phyloP scores from a whole-genome alignment of 2,113 vertebrate species.

The Cyprinodon brontotheroides region DNA sequence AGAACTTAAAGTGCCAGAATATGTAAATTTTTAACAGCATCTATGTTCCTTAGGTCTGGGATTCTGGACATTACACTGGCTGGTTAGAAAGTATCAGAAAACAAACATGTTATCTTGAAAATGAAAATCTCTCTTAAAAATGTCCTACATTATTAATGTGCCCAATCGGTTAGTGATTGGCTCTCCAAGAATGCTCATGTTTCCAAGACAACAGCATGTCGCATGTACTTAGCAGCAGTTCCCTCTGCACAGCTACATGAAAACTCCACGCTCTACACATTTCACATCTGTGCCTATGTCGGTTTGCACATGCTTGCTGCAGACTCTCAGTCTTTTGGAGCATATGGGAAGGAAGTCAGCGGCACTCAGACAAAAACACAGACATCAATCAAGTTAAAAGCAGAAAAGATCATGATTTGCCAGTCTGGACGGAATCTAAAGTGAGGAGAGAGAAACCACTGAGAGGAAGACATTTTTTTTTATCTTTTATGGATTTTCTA shows the following conservation, averaged over 20 bases:
- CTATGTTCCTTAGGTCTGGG: not conserved
- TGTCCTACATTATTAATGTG: too few species aligned
- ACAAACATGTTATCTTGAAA: not conserved
- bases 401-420: conserved; percentile 18
- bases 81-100: not conserved
- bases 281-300: conserved; percentile 12
- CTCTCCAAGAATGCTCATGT: not conserved
- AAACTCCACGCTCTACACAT: not conserved
- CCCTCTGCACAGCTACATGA: not conserved
- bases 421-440: conserved; percentile 11
- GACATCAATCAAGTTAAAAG: conserved; percentile 59
- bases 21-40: not conserved
- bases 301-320: not conserved
- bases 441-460: conserved; percentile 1
- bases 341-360: conserved; percentile 55
- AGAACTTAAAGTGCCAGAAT: not conserved
- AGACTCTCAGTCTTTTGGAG: conserved; percentile 15
- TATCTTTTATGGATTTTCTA: conserved; percentile 14
- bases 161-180: not conserved
- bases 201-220: not conserved
- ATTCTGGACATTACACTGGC: not conserved
- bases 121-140: not conserved
- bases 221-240: conserved; percentile 14
- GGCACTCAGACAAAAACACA: conserved; percentile 59
- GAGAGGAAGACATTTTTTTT: conserved; percentile 13